A percentile compares a stretch with the other conserved stretches of the same genome.
Conservation (phyloP, 2,888 invertebrate species). For the Perizoma affinitatum region DNA sequence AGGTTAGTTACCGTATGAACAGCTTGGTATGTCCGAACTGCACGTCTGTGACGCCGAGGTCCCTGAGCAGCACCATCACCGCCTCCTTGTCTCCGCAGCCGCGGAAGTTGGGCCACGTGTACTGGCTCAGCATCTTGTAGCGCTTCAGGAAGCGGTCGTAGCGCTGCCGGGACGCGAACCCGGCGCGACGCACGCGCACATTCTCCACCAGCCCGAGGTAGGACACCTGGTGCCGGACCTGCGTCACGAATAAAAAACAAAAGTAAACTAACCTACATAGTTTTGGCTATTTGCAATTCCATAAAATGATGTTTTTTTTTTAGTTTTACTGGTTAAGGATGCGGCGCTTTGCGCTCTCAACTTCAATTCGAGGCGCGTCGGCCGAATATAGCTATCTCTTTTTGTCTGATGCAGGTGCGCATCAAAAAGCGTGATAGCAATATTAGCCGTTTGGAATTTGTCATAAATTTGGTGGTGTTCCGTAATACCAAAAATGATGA, state of each 20-base stretch:
- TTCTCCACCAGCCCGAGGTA: constrained; percentile 98
- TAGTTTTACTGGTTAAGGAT: no score
- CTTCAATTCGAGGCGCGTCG: no score
- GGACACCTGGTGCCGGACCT: constrained; percentile 88
- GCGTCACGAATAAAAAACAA: neutral
- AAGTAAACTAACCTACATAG: no score
- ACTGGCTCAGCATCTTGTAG: constrained; percentile 98
- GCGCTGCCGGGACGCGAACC: constrained; percentile 97
- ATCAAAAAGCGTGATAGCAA: no score
- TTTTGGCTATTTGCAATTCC: no score
- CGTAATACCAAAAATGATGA: no score
- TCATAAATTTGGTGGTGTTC: no score
- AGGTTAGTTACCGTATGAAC: constrained; percentile 90
- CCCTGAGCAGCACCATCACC: constrained; percentile 92
- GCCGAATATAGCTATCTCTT: no score
- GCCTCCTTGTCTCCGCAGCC: constrained; percentile 91
- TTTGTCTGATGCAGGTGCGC: no score
- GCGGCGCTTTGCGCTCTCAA: no score
- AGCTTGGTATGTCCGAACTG: constrained; percentile 98
- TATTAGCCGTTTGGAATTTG: no score
- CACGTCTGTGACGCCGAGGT: constrained; percentile 91
- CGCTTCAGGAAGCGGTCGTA: constrained; percentile 97
- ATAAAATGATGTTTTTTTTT: no score
- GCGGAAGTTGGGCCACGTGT: constrained; percentile 98
- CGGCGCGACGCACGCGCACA: constrained; percentile 97